Evolutionary conservation across 2,888 invertebrate species (phyloP).

Genomic region (Deroplatys truncata): DNA sequence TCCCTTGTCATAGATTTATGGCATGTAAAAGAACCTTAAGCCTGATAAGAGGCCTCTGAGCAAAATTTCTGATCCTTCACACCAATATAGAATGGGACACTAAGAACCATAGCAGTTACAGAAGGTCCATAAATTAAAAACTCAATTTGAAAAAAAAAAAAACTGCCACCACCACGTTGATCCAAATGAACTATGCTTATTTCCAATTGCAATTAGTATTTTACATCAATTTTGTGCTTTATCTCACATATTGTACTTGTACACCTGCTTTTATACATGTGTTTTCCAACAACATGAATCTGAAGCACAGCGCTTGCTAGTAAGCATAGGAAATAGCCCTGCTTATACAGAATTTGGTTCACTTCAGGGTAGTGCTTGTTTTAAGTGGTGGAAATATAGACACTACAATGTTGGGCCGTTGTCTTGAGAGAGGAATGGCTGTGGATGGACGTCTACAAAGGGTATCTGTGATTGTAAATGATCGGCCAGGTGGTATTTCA

Average conservation of each 20-base stretch:
- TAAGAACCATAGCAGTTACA: no score
- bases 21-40: no score
- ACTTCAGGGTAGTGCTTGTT: conserved; percentile 72
- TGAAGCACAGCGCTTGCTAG: neutral
- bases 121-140: no score
- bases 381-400: conserved; percentile 90
- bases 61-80: no score
- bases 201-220: neutral
- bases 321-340: neutral
- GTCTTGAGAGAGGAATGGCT: conserved; percentile 82
- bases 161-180: no score
- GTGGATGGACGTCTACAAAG: conserved; percentile 75
- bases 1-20: no score
- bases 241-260: neutral
- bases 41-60: no score
- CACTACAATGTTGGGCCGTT: conserved; percentile 82
- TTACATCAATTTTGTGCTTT: neutral
- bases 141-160: no score
- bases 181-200: no score
- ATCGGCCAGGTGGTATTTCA: conserved; percentile 83
- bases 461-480: conserved; percentile 75
- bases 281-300: neutral
- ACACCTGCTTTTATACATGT: neutral
- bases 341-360: neutral
- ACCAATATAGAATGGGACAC: no score